These are phyloP conservation scores for Atherinosoma microstoma DNA, from an alignment of 2,797 vertebrate species.

Conservation along the genomic window DNA sequence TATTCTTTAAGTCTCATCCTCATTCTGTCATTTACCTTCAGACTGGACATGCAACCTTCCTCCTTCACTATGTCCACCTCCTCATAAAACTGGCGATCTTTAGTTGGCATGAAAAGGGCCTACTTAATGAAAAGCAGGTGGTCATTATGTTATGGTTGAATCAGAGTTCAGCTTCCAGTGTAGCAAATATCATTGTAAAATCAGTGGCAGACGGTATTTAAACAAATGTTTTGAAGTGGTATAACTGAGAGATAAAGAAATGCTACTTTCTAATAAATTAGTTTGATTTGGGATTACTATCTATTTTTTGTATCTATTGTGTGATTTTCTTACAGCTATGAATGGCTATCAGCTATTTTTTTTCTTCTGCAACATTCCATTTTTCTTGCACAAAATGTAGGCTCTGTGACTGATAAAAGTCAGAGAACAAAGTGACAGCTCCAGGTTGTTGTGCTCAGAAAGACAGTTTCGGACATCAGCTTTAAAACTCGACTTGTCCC, in stretches of 20 bases:
- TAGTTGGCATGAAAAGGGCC: background rate
- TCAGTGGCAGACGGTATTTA: background rate
- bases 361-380: background rate
- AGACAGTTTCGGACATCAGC: background rate
- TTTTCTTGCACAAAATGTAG: background rate
- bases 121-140: background rate
- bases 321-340: background rate
- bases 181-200: background rate
- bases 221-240: background rate
- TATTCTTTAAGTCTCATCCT: background rate
- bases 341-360: background rate
- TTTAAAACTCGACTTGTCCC: background rate
- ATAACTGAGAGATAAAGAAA: background rate
- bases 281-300: background rate
- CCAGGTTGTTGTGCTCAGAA: background rate
- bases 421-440: background rate
- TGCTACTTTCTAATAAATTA: background rate
- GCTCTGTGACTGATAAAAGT: background rate
- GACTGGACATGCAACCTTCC: background rate
- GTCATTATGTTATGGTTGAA: background rate
- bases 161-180: background rate
- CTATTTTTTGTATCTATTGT: background rate
- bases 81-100: background rate
- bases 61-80: background rate
- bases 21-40: too few relatives aligned